A percentile compares a stretch with the other conserved stretches of the same genome.
Conservation (phyloP, 2,888 invertebrate genomes). For the Parnassius apollo region DNA sequence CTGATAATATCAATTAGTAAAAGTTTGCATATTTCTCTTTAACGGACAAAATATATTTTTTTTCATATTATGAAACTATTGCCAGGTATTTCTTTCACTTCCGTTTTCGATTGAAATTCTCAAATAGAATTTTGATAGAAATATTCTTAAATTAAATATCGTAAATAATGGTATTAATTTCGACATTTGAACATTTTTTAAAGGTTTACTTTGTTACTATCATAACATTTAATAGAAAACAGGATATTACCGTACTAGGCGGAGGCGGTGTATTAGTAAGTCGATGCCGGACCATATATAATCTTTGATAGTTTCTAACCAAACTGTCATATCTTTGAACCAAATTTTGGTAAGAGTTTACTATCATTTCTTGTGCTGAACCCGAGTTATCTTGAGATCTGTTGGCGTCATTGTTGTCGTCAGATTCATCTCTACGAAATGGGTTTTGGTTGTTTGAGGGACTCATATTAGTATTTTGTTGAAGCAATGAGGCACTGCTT, state of each 20-base stretch:
- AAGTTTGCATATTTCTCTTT: no score
- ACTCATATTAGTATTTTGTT: conserved; percentile 43
- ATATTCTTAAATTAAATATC: no score
- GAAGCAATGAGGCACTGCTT: conserved; percentile 43
- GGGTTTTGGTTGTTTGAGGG: conserved; percentile 47
- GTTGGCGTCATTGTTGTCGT: conserved; percentile 44
- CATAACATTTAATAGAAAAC: no score
- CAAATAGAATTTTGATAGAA: no score
- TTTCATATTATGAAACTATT: no score
- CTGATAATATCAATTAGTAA: conserved; percentile 9
- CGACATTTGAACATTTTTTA: no score
- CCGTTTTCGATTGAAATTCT: no score
- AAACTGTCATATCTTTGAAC: conserved; percentile 76
- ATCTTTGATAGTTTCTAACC: conserved; percentile 73
- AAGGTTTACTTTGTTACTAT: no score
- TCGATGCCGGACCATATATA: conserved; percentile 74
- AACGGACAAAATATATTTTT: no score
- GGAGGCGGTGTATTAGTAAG: conserved; percentile 62
- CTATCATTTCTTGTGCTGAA: conserved; percentile 66
- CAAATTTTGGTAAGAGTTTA: conserved; percentile 73
- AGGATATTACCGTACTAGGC: conserved; percentile 56
- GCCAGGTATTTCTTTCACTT: no score
- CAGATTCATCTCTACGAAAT: conserved; percentile 49
- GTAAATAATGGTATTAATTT: no score
- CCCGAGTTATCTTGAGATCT: conserved; percentile 48